Percentiles rank a stretch among this genome's conserved stretches.
phyloP scores from a whole-genome alignment of 2,113 vertebrate genomes.

The Ibidorhyncha struthersii region DNA sequence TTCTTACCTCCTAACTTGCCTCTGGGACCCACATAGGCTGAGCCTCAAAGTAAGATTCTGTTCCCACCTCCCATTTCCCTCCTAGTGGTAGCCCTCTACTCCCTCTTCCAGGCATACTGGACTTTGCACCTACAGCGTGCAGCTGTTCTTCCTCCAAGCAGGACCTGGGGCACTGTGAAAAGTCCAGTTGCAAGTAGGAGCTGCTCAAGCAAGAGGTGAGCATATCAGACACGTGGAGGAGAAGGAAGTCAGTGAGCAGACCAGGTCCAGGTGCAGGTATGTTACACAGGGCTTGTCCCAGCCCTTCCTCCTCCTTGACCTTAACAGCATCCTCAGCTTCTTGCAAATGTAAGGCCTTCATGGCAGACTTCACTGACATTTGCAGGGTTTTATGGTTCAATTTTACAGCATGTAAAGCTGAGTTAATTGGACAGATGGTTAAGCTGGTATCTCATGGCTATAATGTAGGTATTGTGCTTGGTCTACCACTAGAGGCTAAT shows the following conservation, averaged over 20 bases:
- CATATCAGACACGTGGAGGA: fast-evolving
- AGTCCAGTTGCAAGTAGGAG: not conserved
- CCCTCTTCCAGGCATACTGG: not conserved
- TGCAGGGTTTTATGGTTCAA: not conserved
- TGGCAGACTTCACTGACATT: not conserved
- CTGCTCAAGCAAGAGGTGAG: not conserved
- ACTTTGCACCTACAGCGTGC: not conserved
- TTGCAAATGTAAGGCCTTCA: not conserved
- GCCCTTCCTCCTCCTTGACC: not conserved
- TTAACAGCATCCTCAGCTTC: not conserved
- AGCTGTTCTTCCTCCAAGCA: not conserved
- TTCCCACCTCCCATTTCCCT: not conserved
- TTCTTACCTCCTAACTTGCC: not conserved
- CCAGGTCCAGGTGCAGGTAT: not conserved
- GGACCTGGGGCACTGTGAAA: not conserved
- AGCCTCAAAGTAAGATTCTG: not conserved
- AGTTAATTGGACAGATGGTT: not conserved
- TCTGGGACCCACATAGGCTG: not conserved
- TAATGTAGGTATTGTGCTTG: not conserved
- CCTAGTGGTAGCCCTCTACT: not conserved
- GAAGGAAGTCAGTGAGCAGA: not conserved
- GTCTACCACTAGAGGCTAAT: not conserved
- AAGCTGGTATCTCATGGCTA: not conserved
- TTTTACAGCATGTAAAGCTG: not conserved
- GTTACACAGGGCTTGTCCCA: not conserved